Percentiles rank a stretch among this genome's conserved stretches.
These are phyloP conservation scores for Chrysodeixis includens DNA, from an alignment of 2,888 invertebrate genomes.

Conservation along the genomic window DNA sequence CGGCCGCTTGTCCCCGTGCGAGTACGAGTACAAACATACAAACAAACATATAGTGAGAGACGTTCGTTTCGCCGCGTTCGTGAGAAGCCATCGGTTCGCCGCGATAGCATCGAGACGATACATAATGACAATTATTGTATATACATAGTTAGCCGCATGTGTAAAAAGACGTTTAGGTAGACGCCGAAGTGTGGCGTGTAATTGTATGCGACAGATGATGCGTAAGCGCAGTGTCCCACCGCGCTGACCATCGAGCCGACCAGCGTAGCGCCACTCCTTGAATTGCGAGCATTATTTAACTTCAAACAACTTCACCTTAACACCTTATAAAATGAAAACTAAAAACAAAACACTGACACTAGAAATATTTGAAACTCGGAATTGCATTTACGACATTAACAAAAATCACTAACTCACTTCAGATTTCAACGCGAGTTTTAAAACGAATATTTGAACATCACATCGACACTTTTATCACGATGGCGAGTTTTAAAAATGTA, in stretches of 20 bases:
- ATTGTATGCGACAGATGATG: conserved; percentile 67
- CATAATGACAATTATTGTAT: conserved; percentile 83
- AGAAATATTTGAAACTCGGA: conserved; percentile 16
- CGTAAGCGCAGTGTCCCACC: conserved; percentile 58
- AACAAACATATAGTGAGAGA: conserved; percentile 83
- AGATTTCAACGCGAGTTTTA: conserved; percentile 13
- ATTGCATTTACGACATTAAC: conserved; percentile 20
- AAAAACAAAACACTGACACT: neutral
- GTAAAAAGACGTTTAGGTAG: conserved; percentile 81
- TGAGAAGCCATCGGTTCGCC: conserved; percentile 89
- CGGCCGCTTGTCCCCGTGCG: conserved; percentile 87
- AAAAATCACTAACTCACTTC: conserved; percentile 19
- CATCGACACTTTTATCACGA: neutral
- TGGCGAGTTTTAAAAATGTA: conserved; percentile 55
- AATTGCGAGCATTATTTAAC: conserved; percentile 27
- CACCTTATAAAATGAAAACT: neutral
- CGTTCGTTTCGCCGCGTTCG: conserved; percentile 85
- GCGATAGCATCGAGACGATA: conserved; percentile 85
- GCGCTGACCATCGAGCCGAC: conserved; percentile 56
- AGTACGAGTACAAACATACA: conserved; percentile 81
- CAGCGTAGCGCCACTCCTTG: conserved; percentile 40
- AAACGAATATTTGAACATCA: conserved; percentile 6
- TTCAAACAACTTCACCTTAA: neutral
- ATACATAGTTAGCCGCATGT: conserved; percentile 88
- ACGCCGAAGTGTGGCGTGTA: conserved; percentile 70